These are phyloP conservation scores for Hydropsyche tenuis DNA, from an alignment of 1,140 invertebrate genomes.

Conservation along the genomic window DNA sequence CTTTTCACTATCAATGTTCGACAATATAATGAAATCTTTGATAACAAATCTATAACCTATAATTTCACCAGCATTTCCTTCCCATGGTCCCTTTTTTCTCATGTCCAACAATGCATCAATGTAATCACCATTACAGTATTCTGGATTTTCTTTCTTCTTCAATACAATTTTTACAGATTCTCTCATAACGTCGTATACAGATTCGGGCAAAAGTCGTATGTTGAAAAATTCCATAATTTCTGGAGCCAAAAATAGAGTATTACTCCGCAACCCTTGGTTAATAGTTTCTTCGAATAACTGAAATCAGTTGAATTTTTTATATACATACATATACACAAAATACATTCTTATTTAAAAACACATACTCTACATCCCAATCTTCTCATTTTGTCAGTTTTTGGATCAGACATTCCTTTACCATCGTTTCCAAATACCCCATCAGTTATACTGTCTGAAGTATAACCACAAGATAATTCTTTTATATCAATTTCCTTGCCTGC, in stretches of 20 bases:
- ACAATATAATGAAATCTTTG: too few species aligned
- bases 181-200: conserved; percentile 30
- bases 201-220: conserved; percentile 34
- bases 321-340: not conserved
- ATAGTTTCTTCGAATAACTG: conserved; percentile 26
- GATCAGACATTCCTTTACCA: conserved; percentile 36
- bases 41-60: conserved; percentile 28
- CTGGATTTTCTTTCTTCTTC: not conserved
- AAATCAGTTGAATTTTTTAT: not conserved
- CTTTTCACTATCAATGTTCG: too few species aligned
- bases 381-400: conserved; percentile 30
- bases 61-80: conserved; percentile 44
- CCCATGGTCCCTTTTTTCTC: conserved; percentile 38
- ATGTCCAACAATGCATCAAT: conserved; percentile 38
- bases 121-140: conserved; percentile 35
- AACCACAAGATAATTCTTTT: conserved; percentile 32
- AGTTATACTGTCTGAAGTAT: conserved; percentile 36
- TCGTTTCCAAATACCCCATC: conserved; percentile 39
- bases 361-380: conserved; percentile 36
- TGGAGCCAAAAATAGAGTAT: conserved; percentile 39
- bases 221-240: conserved; percentile 30
- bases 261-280: conserved; percentile 33
- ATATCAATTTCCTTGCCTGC: conserved; percentile 36
- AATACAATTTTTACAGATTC: not conserved
- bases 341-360: not conserved